Base-by-base conservation (phyloP, 2,113 vertebrate species). In the Tinamus guttatus region DNA sequence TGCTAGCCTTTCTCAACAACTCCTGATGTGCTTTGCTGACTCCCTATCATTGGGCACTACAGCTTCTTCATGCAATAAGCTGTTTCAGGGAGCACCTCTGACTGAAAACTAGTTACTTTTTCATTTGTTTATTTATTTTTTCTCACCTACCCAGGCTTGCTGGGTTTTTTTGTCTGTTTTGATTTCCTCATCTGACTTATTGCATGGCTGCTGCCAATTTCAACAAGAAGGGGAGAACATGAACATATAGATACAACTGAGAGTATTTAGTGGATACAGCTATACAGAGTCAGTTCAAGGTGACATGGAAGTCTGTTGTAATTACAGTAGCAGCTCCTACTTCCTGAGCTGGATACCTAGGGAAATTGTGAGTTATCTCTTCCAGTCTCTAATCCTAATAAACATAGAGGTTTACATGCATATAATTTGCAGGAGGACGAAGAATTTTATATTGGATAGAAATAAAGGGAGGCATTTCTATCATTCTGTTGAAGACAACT, bases 11-110 rank as follows among this genome's bases (percentile, higher is more conserved):
- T 34, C 22, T 58, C 41, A 52, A 51, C 34, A 36, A 32, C 51
- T 58, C 47, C 52, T 73, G 7, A 13, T 2, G 6, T 3, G 0
- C 5, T 1, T 27, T 63, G 27, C 19, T 70, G 32, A 52, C 16
- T 85, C 28, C 27, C 5, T 19, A 60, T 77, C 12, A 13, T 24
- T 5, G 49, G 25, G 30, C 59, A 25, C 25, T 30, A 22, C 7
- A 10, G 10, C 0, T 1, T 6, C 18, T 36, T 28, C 40, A 11
- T 41, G 30, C 65, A 74, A 38, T n/a, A 68, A 67, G 82, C 14
- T n/a, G 25, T 36, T 38, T 5, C 22, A 64, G 32, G 32, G n/a
- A 64, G 13, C 45, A 64, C 5, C 22, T 47, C 28, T 47, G n/a
- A 16, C 9, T 81, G 43, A 71, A 93, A 54, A 18, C 9, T 67